Percentiles rank a stretch among this genome's conserved stretches.
phyloP scores from a whole-genome alignment of 2,113 vertebrate species.

The Gallinago undulata region DNA sequence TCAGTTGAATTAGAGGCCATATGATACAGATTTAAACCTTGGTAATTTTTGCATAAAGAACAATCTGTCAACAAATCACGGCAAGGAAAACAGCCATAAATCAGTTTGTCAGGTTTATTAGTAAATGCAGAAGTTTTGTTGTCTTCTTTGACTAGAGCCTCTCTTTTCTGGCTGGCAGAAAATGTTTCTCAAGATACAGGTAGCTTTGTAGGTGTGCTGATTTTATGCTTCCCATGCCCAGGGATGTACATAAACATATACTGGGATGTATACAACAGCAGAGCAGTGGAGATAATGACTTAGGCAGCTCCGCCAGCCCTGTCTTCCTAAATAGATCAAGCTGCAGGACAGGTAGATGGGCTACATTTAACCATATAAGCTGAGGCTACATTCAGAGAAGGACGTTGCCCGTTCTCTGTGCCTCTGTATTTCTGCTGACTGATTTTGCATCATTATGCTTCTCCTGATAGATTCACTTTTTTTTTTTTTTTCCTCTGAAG shows the following conservation, averaged over 20 bases:
- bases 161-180: conserved; percentile 50
- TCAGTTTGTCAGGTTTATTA: conserved; percentile 78
- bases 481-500: background rate
- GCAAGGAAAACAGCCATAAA: conserved; percentile 71
- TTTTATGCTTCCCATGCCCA: background rate
- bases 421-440: background rate
- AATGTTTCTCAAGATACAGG: conserved; percentile 29
- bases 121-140: conserved; percentile 63
- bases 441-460: background rate
- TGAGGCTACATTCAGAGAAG: background rate
- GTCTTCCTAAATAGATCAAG: background rate
- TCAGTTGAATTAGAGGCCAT: conserved; percentile 76
- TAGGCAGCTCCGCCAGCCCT: background rate
- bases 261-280: background rate
- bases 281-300: background rate
- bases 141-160: conserved; percentile 39
- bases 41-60: conserved; percentile 79
- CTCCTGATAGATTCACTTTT: background rate
- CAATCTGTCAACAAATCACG: conserved; percentile 77
- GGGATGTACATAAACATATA: background rate
- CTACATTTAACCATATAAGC: background rate
- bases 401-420: background rate
- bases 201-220: conserved; percentile 23
- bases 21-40: conserved; percentile 80
- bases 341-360: accelerated